Evolutionary conservation across 1,140 invertebrate genomes (phyloP).

Genomic region (Andrena cerasifolii): DNA sequence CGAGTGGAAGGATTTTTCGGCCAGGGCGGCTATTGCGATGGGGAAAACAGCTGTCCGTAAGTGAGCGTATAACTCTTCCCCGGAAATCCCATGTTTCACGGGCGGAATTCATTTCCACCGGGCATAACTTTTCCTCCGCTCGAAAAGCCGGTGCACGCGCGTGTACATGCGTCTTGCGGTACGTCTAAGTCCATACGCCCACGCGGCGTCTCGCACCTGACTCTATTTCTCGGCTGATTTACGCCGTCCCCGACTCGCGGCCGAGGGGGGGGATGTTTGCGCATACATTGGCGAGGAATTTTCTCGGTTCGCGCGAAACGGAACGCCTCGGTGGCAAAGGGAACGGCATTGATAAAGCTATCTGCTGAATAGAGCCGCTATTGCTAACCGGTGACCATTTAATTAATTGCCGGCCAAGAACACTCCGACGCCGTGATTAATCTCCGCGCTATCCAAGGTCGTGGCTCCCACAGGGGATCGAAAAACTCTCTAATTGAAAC

Average conservation of each 20-base stretch:
- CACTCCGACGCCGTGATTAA: constrained; percentile 34
- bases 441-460: constrained; percentile 24
- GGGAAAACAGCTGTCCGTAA: constrained; percentile 19
- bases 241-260: neutral
- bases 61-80: constrained; percentile 17
- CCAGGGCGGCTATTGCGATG: neutral
- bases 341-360: constrained; percentile 53
- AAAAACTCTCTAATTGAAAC: constrained; percentile 52
- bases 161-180: neutral
- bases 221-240: constrained; percentile 53
- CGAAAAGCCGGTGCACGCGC: neutral
- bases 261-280: constrained; percentile 30
- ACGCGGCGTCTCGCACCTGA: constrained; percentile 45
- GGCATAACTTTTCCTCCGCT: constrained; percentile 1
- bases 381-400: constrained; percentile 47
- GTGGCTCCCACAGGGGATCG: constrained; percentile 11
- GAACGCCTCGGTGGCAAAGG: constrained; percentile 32
- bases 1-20: constrained; percentile 10
- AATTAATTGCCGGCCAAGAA: constrained; percentile 48
- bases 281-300: constrained; percentile 49
- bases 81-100: neutral
- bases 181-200: constrained; percentile 27
- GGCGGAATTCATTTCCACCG: constrained; percentile 28
- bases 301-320: constrained; percentile 34
- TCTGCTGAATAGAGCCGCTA: constrained; percentile 45